These are phyloP conservation scores for Sinelater perroti DNA, from an alignment of 2,888 invertebrate genomes.

Conservation along the genomic window DNA sequence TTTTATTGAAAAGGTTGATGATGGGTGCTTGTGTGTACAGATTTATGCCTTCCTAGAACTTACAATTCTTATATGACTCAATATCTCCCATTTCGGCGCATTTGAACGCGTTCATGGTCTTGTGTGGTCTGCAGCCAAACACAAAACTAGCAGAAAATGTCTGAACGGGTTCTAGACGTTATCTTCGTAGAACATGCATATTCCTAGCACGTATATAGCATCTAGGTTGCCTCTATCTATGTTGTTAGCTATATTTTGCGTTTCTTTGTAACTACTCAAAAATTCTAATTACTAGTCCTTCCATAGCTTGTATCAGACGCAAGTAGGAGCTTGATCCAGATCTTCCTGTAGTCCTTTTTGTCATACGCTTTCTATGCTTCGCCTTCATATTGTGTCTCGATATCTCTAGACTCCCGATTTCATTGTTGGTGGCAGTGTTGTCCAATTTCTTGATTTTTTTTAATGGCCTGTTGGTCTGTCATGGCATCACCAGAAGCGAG, in stretches of 20 bases:
- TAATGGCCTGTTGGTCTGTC: too few species aligned
- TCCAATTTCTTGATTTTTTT: too few species aligned
- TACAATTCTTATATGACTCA: slow-evolving; percentile 82
- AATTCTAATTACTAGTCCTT: too few species aligned
- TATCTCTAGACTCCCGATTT: too few species aligned
- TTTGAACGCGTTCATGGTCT: slow-evolving; percentile 87
- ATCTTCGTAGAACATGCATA: slow-evolving; percentile 91
- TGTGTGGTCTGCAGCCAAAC: slow-evolving; percentile 91
- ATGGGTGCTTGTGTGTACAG: slow-evolving; percentile 87
- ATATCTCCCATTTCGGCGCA: slow-evolving; percentile 88
- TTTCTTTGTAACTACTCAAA: slow-evolving; percentile 79
- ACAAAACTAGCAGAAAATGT: slow-evolving; percentile 91
- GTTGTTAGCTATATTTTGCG: slow-evolving; percentile 89
- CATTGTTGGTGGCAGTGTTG: too few species aligned
- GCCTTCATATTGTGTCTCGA: too few species aligned
- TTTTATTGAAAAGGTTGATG: slow-evolving; percentile 85
- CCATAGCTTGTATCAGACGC: too few species aligned
- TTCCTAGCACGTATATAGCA: slow-evolving; percentile 89
- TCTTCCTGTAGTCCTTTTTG: too few species aligned
- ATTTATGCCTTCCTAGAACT: slow-evolving; percentile 80
- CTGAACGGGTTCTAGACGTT: slow-evolving; percentile 91
- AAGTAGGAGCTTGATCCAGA: too few species aligned
- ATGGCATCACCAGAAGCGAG: too few species aligned
- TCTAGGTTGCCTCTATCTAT: slow-evolving; percentile 87
- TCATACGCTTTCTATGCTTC: too few species aligned